Conservation (phyloP, 2,888 invertebrate genomes). For the Sympetrum striolatum region DNA sequence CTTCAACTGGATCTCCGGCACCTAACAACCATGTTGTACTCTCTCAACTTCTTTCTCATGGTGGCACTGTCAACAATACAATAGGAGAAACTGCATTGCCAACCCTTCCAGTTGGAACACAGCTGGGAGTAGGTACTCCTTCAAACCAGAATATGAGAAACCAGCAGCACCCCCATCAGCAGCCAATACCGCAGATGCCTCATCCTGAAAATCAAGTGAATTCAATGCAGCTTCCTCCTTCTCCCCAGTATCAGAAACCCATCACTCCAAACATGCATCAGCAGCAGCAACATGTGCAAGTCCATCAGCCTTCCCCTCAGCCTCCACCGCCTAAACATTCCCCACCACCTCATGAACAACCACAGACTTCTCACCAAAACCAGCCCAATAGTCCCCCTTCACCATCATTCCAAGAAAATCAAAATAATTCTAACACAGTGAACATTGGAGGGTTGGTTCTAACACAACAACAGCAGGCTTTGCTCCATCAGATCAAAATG, state of each 20-base stretch:
- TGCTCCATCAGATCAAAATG: slow-evolving; percentile 33
- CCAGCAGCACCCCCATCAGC: neutral
- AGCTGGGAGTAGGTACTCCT: neutral
- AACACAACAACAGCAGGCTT: slow-evolving; percentile 32
- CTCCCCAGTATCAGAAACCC: slow-evolving; percentile 2
- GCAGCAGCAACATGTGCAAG: neutral
- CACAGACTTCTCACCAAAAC: neutral
- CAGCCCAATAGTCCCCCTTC: neutral
- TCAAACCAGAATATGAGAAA: slow-evolving; percentile 13
- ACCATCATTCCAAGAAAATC: neutral
- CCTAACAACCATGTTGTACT: slow-evolving; percentile 48
- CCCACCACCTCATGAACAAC: neutral
- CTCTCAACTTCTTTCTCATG: slow-evolving; percentile 47
- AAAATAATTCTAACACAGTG: slow-evolving; percentile 22
- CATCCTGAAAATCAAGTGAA: slow-evolving; percentile 17
- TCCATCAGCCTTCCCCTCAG: neutral
- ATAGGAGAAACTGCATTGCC: slow-evolving; percentile 14
- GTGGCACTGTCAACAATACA: neutral
- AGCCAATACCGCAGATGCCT: neutral
- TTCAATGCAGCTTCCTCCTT: slow-evolving; percentile 6
- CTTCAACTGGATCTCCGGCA: slow-evolving; percentile 16
- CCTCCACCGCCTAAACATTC: neutral
- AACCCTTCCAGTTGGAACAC: slow-evolving; percentile 13
- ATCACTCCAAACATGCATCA: slow-evolving; percentile 11
- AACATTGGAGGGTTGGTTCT: slow-evolving; percentile 18